Base-by-base conservation (phyloP, 2,797 vertebrate genomes). In the Knipowitschia caucasica region DNA sequence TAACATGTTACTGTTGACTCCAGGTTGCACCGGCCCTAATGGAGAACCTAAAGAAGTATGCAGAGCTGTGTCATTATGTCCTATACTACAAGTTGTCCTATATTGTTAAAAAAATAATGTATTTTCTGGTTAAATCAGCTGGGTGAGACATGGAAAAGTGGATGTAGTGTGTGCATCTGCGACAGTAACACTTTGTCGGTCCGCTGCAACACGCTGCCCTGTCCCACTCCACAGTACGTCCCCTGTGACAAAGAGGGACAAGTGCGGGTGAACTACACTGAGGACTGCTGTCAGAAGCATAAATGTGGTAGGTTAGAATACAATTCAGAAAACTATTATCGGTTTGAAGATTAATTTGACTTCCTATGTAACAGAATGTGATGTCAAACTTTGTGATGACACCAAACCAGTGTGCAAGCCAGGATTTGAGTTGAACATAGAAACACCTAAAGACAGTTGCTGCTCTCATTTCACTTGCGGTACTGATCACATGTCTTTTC, bases 121-220 rank as follows among this genome's bases (percentile, higher is more conserved):
- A 17, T 47, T 57, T 31, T 3, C 1, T 44, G 12, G 4, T 25
- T 61, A 2, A 27, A 65, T 63, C 59, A 98, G 95, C 58, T 78
- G 2, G 93, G 92, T 33, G 87, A 92, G 6, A 80, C 0, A 2
- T 98, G 94, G 94, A 34, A 17, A 46, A 89, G 62, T 40, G 63
- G 63, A 51, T 97, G 95, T 78, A 55, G 87, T 38, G 17, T 80
- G 1, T 97, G 95, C 46, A 31, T 56, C 25, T 98, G 95, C 38
- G 79, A 92, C 18, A 0, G 15, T 0, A 1, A 61, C 45, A 77
- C 82, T 0, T 21, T 75, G 53, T 80, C 71, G 0, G 78, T 89
- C 38, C 61, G 38, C 18, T 95, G 94, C 50, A 0, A 40, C 2
- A 78, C 78, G 0, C 4, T 83, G 11, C 2, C 0, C 1, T 98